Percentiles rank a stretch among this genome's conserved stretches.
phyloP scores from a whole-genome alignment of 2,113 vertebrate genomes.

The Callaeas wilsoni region DNA sequence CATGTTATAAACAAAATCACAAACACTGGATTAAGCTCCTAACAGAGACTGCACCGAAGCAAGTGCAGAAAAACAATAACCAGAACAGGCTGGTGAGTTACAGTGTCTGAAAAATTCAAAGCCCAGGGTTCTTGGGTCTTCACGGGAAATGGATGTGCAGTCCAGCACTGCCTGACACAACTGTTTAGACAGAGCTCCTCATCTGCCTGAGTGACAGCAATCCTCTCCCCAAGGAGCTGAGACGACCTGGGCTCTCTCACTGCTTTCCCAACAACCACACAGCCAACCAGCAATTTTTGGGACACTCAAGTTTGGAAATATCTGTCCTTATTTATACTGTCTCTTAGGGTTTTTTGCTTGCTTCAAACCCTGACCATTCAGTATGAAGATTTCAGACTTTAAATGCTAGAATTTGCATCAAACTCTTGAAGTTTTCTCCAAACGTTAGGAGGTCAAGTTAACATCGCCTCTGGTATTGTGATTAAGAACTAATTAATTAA shows the following conservation, averaged over 20 bases:
- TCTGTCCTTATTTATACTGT: not conserved
- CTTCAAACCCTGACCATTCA: not conserved
- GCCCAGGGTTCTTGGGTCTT: not conserved
- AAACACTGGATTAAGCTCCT: not conserved
- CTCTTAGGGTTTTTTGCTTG: not conserved
- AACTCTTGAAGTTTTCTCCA: not conserved
- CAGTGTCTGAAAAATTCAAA: not conserved
- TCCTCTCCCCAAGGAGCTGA: not conserved
- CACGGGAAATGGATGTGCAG: not conserved
- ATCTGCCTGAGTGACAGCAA: not conserved
- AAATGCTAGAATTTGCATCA: not conserved
- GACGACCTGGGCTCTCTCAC: not conserved
- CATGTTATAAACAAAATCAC: not conserved
- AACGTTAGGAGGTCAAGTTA: not conserved
- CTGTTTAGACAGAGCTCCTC: not conserved
- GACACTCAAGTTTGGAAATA: not conserved
- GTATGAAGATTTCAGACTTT: not conserved
- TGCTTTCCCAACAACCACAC: not conserved
- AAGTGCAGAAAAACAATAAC: not conserved
- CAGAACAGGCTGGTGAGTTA: not conserved
- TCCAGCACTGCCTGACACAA: not conserved
- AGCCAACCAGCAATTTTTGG: not conserved
- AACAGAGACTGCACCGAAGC: not conserved
- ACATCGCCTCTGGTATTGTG: no score
- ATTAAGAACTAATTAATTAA: not conserved